Evolutionary conservation across 2,888 invertebrate species (phyloP).

Genomic region (Galeopsomyia nigrocyanea): DNA sequence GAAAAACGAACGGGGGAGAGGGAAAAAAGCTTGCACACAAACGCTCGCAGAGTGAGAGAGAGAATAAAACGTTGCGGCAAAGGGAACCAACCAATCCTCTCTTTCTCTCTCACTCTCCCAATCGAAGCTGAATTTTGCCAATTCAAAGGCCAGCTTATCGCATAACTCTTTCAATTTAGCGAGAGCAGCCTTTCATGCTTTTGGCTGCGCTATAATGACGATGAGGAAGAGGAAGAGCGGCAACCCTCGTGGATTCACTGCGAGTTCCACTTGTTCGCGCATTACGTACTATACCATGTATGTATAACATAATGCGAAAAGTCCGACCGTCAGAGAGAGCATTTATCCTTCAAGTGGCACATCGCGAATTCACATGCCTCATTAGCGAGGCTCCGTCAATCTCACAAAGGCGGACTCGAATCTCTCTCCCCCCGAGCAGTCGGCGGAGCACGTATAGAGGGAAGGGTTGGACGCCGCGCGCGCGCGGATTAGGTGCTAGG

Average conservation of each 20-base stretch:
- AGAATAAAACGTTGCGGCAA: no score
- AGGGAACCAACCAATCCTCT: no score
- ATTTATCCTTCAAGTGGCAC: no score
- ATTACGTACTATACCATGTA: no score
- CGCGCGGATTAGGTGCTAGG: not conserved
- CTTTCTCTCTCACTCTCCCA: no score
- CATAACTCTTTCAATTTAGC: constrained; percentile 32
- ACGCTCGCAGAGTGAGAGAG: no score
- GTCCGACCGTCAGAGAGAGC: no score
- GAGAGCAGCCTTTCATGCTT: not conserved
- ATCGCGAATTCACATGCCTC: constrained; percentile 50
- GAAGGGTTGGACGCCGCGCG: not conserved
- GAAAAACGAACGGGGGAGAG: not conserved
- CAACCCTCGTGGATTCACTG: not conserved
- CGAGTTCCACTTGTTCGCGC: no score
- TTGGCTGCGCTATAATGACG: constrained; percentile 4
- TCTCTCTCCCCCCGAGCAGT: not conserved
- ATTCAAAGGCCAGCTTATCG: constrained; percentile 17
- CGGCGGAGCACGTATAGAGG: not conserved
- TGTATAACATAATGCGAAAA: no score
- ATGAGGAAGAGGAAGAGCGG: not conserved
- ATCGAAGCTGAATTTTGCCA: constrained; percentile 5
- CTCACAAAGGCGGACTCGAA: constrained; percentile 55
- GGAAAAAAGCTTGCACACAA: not conserved
- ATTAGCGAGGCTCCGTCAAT: constrained; percentile 59